Percentiles rank a stretch among this genome's conserved stretches.
phyloP scores from a whole-genome alignment of 2,888 invertebrate species.

The Pandemis cinnamomeana region DNA sequence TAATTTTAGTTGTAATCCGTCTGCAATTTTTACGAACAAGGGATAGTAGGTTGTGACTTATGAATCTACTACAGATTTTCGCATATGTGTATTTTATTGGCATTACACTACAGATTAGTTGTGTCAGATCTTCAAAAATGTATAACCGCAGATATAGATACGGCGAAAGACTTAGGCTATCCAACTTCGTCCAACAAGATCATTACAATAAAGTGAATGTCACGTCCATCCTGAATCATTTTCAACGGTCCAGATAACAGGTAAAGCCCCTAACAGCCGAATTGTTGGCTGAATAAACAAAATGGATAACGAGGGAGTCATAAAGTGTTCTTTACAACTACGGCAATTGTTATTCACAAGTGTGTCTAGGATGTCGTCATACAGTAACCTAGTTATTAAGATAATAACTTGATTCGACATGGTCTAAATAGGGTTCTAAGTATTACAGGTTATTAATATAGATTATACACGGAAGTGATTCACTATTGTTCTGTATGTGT shows the following conservation, averaged over 20 bases:
- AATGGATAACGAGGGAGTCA: background rate
- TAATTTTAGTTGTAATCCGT: too few species aligned
- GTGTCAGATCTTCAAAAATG: too few species aligned
- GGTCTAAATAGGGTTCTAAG: background rate
- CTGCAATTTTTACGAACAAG: too few species aligned
- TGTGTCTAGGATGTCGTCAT: background rate
- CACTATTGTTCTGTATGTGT: slow-evolving; percentile 1
- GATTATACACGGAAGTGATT: slow-evolving; percentile 16
- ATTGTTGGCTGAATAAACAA: background rate
- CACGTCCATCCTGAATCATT: background rate
- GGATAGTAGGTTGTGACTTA: too few species aligned
- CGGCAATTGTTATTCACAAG: background rate
- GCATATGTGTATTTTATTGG: too few species aligned
- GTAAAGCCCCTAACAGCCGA: background rate
- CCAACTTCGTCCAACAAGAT: background rate
- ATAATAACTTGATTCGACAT: background rate
- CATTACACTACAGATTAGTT: too few species aligned
- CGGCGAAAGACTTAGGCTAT: background rate
- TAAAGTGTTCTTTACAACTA: background rate
- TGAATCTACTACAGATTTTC: too few species aligned
- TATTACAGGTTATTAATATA: slow-evolving; percentile 18
- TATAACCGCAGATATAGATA: background rate
- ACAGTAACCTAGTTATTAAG: background rate
- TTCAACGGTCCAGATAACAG: background rate
- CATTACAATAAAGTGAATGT: background rate